phyloP scores from a whole-genome alignment of 2,113 vertebrate genomes.

The Nothobranchius kuhntae region DNA sequence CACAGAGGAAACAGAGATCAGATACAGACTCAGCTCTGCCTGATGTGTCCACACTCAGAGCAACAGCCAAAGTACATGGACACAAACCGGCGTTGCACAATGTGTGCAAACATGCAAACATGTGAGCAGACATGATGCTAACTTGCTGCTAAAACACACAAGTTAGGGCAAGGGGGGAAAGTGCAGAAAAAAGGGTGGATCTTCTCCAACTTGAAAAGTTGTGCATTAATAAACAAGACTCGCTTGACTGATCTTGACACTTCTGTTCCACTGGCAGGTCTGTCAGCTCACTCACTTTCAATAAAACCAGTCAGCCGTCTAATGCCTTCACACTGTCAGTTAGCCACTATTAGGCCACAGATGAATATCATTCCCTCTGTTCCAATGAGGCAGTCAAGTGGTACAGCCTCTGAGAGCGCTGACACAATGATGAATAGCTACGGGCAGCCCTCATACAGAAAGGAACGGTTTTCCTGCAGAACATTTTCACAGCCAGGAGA shows the following conservation, averaged over 20 bases:
- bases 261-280: slow-evolving; percentile 55
- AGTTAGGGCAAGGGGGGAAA: slow-evolving; percentile 14
- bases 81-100: slow-evolving; percentile 1
- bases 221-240: slow-evolving; percentile 67
- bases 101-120: slow-evolving; percentile 2
- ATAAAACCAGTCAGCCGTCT: slow-evolving; percentile 74
- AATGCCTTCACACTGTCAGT: slow-evolving; percentile 74
- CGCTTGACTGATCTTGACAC: slow-evolving; percentile 54
- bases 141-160: neutral
- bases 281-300: slow-evolving; percentile 72
- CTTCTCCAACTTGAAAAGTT: slow-evolving; percentile 52
- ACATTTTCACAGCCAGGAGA: slow-evolving; percentile 60
- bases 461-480: slow-evolving; percentile 61
- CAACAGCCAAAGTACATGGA: slow-evolving; percentile 8
- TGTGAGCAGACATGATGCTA: slow-evolving; percentile 1
- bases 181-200: slow-evolving; percentile 39
- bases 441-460: slow-evolving; percentile 61
- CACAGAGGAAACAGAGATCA: slow-evolving; percentile 29
- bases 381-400: slow-evolving; percentile 72
- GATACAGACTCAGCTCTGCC: slow-evolving; percentile 22
- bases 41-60: slow-evolving; percentile 12
- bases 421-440: slow-evolving; percentile 77
- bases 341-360: slow-evolving; percentile 73
- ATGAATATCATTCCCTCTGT: slow-evolving; percentile 73
- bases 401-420: slow-evolving; percentile 63